Conservation (phyloP, 2,888 invertebrate genomes). For the Lymantria dispar region DNA sequence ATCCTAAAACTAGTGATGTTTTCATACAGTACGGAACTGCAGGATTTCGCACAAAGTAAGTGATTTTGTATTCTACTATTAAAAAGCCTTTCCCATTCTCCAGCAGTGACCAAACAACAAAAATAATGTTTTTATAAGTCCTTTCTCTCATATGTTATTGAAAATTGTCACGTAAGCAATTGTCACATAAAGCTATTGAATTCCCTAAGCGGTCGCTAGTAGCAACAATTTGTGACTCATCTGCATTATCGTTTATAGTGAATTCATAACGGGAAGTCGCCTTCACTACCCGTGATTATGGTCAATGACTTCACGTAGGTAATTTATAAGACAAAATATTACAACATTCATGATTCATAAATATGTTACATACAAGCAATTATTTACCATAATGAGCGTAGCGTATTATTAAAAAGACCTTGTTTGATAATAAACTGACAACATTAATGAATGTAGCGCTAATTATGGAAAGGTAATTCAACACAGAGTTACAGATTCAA, state of each 20-base stretch:
- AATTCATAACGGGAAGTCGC: constrained; percentile 74
- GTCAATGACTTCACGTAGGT: constrained; percentile 62
- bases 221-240: constrained; percentile 58
- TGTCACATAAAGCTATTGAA: constrained; percentile 6
- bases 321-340: constrained; percentile 52
- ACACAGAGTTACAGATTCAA: neutral
- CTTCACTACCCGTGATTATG: constrained; percentile 52
- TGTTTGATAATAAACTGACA: constrained; percentile 15
- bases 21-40: constrained; percentile 92
- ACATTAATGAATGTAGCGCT: constrained; percentile 4
- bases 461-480: neutral
- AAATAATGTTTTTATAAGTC: constrained; percentile 33
- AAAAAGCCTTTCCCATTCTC: constrained; percentile 26
- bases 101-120: constrained; percentile 34
- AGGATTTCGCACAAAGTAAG: constrained; percentile 92
- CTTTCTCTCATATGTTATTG: constrained; percentile 40
- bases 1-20: constrained; percentile 85
- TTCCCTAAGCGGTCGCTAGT: constrained; percentile 14
- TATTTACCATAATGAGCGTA: constrained; percentile 4
- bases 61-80: constrained; percentile 40
- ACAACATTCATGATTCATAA: constrained; percentile 31
- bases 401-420: constrained; percentile 8
- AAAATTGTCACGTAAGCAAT: constrained; percentile 10
- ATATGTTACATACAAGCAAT: neutral
- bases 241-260: constrained; percentile 48